These are phyloP conservation scores for Temnothorax nylanderi DNA, from an alignment of 1,140 invertebrate species.

Conservation along the genomic window DNA sequence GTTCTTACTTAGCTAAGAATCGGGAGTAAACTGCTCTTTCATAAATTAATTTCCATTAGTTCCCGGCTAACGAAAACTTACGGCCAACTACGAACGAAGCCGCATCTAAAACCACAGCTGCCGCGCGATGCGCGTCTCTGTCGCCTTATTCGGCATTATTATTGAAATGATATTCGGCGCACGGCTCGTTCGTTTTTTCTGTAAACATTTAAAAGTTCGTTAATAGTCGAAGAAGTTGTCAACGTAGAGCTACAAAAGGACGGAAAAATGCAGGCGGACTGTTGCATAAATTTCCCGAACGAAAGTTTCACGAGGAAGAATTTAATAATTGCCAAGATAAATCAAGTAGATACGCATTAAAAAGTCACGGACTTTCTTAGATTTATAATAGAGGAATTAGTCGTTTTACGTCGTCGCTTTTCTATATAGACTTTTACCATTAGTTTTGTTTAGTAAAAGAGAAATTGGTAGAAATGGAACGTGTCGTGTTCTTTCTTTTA, in stretches of 20 bases:
- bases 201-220: conserved; percentile 63
- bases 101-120: conserved; percentile 34
- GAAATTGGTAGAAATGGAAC: neutral
- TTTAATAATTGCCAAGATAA: conserved; percentile 52
- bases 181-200: conserved; percentile 20
- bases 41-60: conserved; percentile 77
- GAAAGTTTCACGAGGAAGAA: conserved; percentile 17
- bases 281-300: conserved; percentile 5
- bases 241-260: conserved; percentile 33
- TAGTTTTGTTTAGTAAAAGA: conserved; percentile 17
- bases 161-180: conserved; percentile 53
- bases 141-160: conserved; percentile 37
- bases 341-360: conserved; percentile 43
- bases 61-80: conserved; percentile 72
- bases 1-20: conserved; percentile 60
- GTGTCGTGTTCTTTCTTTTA: neutral
- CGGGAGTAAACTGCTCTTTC: conserved; percentile 75
- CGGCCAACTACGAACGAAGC: conserved; percentile 56
- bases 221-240: conserved; percentile 57
- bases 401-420: neutral
- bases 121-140: conserved; percentile 20
- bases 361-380: neutral
- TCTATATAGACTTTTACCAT: conserved; percentile 20
- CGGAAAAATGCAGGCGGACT: conserved; percentile 10
- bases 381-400: conserved; percentile 26